Percentiles rank a stretch among this genome's conserved stretches.
These are phyloP conservation scores for Pithys albifrons DNA, from an alignment of 2,113 vertebrate species.

Conservation along the genomic window DNA sequence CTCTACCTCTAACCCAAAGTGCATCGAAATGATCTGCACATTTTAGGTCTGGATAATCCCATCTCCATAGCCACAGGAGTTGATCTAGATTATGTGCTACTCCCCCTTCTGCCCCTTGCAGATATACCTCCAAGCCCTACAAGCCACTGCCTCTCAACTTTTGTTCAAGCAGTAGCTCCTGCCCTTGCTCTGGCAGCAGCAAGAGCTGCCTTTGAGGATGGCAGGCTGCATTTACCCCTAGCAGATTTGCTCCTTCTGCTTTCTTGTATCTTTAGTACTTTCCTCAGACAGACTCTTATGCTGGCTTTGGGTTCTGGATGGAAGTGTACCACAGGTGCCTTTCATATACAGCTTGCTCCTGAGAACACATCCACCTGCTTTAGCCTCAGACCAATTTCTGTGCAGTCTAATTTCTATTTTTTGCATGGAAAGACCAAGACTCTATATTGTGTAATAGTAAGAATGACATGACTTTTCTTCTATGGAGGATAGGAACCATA, in stretches of 20 bases:
- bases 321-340: neutral
- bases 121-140: neutral
- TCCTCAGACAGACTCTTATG: neutral
- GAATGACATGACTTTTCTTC: neutral
- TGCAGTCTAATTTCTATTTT: neutral
- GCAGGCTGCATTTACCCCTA: neutral
- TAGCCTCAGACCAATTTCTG: neutral
- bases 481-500: neutral
- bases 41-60: neutral
- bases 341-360: neutral
- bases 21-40: neutral
- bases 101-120: neutral
- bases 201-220: neutral
- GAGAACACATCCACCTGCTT: neutral
- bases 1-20: neutral
- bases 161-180: neutral
- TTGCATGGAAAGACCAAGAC: neutral
- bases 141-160: neutral
- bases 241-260: neutral
- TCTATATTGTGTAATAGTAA: neutral
- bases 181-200: neutral
- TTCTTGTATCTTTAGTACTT: neutral
- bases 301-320: neutral
- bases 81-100: neutral
- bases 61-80: neutral